These are phyloP conservation scores for Heliconius hortense DNA, from an alignment of 2,888 invertebrate species.

Conservation along the genomic window DNA sequence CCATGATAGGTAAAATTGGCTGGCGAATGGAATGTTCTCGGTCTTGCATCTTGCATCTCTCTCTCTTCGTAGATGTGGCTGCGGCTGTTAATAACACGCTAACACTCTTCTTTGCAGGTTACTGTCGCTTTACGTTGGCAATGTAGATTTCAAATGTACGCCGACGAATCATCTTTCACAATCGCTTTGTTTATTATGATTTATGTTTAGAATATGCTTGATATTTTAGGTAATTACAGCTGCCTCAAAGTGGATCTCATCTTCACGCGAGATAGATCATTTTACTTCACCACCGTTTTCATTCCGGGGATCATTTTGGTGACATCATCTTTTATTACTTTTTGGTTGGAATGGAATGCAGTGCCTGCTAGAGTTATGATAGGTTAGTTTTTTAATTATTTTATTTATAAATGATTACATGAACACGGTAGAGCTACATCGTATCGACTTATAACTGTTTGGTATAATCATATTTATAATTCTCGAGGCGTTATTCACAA, in stretches of 20 bases:
- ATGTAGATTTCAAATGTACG: slow-evolving; percentile 52
- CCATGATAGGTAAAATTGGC: slow-evolving; percentile 90
- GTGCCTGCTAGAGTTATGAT: slow-evolving; percentile 98
- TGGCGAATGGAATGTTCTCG: slow-evolving; percentile 68
- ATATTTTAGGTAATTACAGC: slow-evolving; percentile 94
- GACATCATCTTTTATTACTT: slow-evolving; percentile 97
- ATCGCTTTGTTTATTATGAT: slow-evolving; percentile 50
- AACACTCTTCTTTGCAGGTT: slow-evolving; percentile 61
- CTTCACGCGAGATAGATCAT: slow-evolving; percentile 97
- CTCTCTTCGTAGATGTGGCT: slow-evolving; percentile 69
- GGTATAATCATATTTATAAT: not conserved
- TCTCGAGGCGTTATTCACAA: not conserved
- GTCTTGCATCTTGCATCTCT: slow-evolving; percentile 68
- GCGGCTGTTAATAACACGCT: slow-evolving; percentile 76
- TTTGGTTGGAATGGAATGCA: slow-evolving; percentile 99
- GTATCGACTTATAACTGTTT: not conserved
- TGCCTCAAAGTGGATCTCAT: slow-evolving; percentile 96
- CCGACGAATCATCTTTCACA: slow-evolving; percentile 44
- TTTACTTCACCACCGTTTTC: slow-evolving; percentile 98
- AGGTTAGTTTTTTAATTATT: slow-evolving; percentile 83
- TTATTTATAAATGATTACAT: slow-evolving; percentile 22
- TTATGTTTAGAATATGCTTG: slow-evolving; percentile 72
- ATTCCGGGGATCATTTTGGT: slow-evolving; percentile 98
- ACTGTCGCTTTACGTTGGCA: slow-evolving; percentile 59
- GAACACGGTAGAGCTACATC: not conserved